phyloP scores from a whole-genome alignment of 2,888 invertebrate genomes.

The Stegophylla sp. region DNA sequence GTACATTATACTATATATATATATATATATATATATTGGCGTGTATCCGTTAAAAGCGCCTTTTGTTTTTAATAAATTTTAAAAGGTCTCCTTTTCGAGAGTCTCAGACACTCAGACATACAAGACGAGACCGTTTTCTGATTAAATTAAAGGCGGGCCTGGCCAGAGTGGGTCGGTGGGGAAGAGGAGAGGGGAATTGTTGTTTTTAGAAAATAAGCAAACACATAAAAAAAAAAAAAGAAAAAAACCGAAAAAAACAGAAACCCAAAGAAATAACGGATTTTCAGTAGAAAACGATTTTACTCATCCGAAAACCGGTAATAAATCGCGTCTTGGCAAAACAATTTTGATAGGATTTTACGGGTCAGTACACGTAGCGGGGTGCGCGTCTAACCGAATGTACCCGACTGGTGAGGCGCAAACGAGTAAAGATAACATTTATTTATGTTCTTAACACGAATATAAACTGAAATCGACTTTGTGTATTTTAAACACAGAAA shows the following conservation, averaged over 20 bases:
- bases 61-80: slow-evolving; percentile 55
- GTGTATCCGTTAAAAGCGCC: slow-evolving; percentile 46
- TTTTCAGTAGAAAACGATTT: slow-evolving; percentile 33
- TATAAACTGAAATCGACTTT: not conserved
- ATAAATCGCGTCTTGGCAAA: slow-evolving; percentile 36
- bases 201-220: slow-evolving; percentile 3
- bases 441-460: not conserved
- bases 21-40: slow-evolving; percentile 20
- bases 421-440: slow-evolving; percentile 19
- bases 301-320: slow-evolving; percentile 27
- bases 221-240: slow-evolving; percentile 2
- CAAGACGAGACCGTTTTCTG: slow-evolving; percentile 37
- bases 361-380: slow-evolving; percentile 25
- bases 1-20: too few relatives aligned
- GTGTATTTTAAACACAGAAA: not conserved
- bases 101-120: not conserved
- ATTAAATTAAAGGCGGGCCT: slow-evolving; percentile 30
- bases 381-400: not conserved
- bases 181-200: not conserved
- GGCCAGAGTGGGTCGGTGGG: too few relatives aligned
- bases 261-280: slow-evolving; percentile 10
- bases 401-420: not conserved
- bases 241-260: slow-evolving; percentile 12
- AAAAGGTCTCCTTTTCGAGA: slow-evolving; percentile 35
- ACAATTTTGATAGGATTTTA: slow-evolving; percentile 47